Percentiles rank a stretch among this genome's conserved stretches.
Evolutionary conservation across 2,113 vertebrate species (phyloP).

Genomic region (Pedionomus torquatus): DNA sequence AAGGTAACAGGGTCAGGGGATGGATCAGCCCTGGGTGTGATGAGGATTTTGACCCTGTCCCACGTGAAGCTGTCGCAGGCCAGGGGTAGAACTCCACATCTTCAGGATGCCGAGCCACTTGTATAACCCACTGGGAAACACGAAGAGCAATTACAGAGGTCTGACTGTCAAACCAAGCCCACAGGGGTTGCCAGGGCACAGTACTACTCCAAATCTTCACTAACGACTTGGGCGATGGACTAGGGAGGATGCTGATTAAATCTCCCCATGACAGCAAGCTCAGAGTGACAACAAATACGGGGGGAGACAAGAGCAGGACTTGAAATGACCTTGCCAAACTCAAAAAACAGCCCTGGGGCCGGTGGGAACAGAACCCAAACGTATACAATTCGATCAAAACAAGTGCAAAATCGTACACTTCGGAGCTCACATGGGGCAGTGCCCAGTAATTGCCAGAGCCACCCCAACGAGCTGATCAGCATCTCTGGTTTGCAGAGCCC

Average conservation of each 20-base stretch:
- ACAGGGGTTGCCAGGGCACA: background rate
- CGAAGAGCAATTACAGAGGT: fast-evolving
- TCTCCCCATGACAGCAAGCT: background rate
- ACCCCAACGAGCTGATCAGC: background rate
- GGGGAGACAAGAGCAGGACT: background rate
- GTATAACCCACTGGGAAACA: background rate
- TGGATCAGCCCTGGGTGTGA: background rate
- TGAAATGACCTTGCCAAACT: background rate
- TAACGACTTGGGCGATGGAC: background rate
- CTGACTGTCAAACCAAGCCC: background rate
- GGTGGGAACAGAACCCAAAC: background rate
- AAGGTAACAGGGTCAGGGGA: background rate
- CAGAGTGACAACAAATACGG: background rate
- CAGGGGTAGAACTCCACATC: fast-evolving
- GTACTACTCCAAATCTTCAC: background rate
- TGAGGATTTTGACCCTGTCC: background rate
- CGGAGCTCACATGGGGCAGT: fast-evolving
- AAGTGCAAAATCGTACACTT: background rate
- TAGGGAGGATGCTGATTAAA: background rate
- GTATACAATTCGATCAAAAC: background rate
- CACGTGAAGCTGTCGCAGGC: background rate
- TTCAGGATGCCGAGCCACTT: background rate
- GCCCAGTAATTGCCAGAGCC: too few relatives aligned
- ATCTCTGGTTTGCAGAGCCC: background rate
- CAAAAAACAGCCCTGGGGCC: background rate